Evolutionary conservation across 1,140 invertebrate genomes (phyloP), one percentile per base, ranked within the genome.

Genomic region (Pseudoatta argentina): DNA sequence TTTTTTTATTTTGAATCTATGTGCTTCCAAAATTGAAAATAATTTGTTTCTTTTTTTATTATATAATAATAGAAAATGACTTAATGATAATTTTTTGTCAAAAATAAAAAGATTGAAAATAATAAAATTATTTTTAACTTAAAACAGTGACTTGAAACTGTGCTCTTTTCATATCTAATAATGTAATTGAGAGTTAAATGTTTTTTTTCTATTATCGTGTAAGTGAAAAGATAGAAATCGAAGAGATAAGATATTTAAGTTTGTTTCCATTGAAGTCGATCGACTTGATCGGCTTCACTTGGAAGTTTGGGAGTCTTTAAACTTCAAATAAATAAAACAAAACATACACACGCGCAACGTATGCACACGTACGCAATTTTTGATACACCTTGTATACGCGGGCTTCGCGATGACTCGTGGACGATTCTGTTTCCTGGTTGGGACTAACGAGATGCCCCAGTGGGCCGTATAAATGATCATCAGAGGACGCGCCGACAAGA

Each of bases 401-500:
- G 24, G 34, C 16, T 44, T 14, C 44, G 34, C 64, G 30, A 87
- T 85, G 69, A 77, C 61, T 87, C 75, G 87, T 69, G 66, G 66
- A 85, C 39, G 86, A 90, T 72, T 91, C 76, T 76, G 81, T 92
- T 92, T 92, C 87, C 90, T 90, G 89, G 86, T 92, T 86, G 89
- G 55, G 77, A 63, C 88, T 92, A 92, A 92, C 91, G 91, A 92
- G 92, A 77, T 87, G 82, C 86, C 90, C 90, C 88, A 81, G 88
- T 67, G 89, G 63, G 91, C 61, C 87, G 86, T 87, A 77, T 88
- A 86, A 88, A 78, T 81, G 88, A 86, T 88, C 89, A 92, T 90
- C 87, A 92, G 76, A 92, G 85, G 78, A 85, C 87, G 82, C 71
- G 87, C 89, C 92, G 91, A 91, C 87, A 86, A 14, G 87, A 53